phyloP scores from a whole-genome alignment of 2,888 invertebrate genomes.

The Lagria hirta region DNA sequence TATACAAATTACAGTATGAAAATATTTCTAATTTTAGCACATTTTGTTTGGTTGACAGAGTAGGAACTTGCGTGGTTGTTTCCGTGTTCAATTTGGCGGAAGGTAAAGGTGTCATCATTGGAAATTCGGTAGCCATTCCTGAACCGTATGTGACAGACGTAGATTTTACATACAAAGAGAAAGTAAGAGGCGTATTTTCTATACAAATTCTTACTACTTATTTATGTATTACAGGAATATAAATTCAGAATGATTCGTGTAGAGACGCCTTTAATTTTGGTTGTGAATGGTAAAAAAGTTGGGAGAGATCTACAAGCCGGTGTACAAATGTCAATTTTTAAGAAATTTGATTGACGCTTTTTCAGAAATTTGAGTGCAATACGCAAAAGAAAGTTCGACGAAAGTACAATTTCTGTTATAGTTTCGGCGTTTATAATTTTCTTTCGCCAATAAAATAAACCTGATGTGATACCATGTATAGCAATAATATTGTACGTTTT shows the following conservation, averaged over 20 bases:
- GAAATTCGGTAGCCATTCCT: conserved; percentile 80
- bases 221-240: conserved; percentile 70
- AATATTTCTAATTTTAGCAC: conserved; percentile 60
- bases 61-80: conserved; percentile 70
- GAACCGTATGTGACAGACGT: conserved; percentile 69
- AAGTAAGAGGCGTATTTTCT: conserved; percentile 55
- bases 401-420: no score
- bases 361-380: conserved; percentile 11
- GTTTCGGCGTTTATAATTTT: no score
- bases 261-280: conserved; percentile 72
- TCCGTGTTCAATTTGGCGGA: conserved; percentile 83
- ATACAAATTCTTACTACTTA: conserved; percentile 6
- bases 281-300: conserved; percentile 76
- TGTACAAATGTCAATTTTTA: conserved; percentile 66
- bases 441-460: no score
- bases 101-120: conserved; percentile 80
- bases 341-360: conserved; percentile 58
- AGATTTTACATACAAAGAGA: conserved; percentile 58
- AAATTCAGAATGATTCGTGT: conserved; percentile 74
- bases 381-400: no score
- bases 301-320: conserved; percentile 66
- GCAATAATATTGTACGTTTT: no score
- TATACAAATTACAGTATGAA: conserved; percentile 7
- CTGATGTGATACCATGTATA: no score
- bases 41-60: conserved; percentile 77